Base-by-base conservation (phyloP, 2,113 vertebrate species). In the Bufo bufo region DNA sequence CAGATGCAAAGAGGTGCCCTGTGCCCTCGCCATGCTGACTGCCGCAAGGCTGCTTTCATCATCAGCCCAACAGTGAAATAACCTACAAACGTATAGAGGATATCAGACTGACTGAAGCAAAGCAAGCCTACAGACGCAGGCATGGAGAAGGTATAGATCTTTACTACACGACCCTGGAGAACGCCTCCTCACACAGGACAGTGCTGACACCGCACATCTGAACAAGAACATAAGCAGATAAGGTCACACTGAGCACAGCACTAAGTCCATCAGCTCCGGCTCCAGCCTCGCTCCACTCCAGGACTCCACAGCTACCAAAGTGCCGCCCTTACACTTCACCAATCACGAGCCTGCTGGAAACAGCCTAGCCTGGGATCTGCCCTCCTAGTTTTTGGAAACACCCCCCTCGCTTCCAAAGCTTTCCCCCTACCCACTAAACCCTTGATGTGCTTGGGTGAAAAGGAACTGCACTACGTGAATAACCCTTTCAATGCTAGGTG, bases 301-400 rank as follows among this genome's bases (percentile, higher is more conserved):
- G 72, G 82, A 78, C 49, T 77, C 49, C 49, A 19, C 72, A 78
- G 17, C 61, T 47, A 83, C 87, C 87, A 52, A 84, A 84, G 87
- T 75, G 82, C 87, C 87, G 87, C 87, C 87, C 87, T 89, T 75
- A 84, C 14, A 50, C 87, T 56, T 78, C 56, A 50, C 87, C 87
- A 89, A 89, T 89, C 87, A 83, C 45, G 58, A 54, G 50, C 50
- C 81, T 17, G 87, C 82, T 89, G 81, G 71, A 84, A 78, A 78
- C 87, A 56, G 71, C 77, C 87, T 49, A 69, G 74, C 71, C 81
- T 88, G 87, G 59, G 87, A 88, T 66, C 71, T 54, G 86, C 54
- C 87, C 23, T 82, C 58, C 79, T 33, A 33, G 33, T 80, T 71
- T 74, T 65, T 74, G 16, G 43, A 8, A 74, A 49, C 72, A 49